Evolutionary conservation across 1,140 invertebrate species (phyloP).

Genomic region (Drosophila lowei): DNA sequence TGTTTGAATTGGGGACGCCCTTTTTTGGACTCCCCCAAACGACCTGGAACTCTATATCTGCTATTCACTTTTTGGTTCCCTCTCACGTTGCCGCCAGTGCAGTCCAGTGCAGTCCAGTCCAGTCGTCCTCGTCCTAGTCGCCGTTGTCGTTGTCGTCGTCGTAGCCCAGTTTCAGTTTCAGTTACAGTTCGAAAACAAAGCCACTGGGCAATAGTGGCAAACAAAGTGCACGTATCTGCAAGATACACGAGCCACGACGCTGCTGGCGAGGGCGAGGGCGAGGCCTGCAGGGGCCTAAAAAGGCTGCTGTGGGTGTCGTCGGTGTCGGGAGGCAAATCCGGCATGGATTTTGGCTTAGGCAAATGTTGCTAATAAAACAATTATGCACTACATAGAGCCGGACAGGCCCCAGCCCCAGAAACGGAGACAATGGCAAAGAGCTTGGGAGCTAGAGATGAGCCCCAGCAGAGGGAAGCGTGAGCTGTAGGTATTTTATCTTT

Average conservation of each 20-base stretch:
- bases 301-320: constrained; percentile 30
- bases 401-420: constrained; percentile 21
- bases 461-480: neutral
- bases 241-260: constrained; percentile 57
- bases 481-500: too few species aligned
- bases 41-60: constrained; percentile 47
- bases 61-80: constrained; percentile 40
- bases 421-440: constrained; percentile 32
- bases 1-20: constrained; percentile 48
- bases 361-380: constrained; percentile 79
- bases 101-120: neutral
- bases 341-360: constrained; percentile 70
- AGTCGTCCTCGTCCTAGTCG: too few species aligned
- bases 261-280: neutral
- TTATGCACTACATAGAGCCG: constrained; percentile 65
- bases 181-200: constrained; percentile 60
- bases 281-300: neutral
- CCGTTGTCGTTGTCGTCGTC: constrained; percentile 10
- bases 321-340: constrained; percentile 43
- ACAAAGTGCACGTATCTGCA: constrained; percentile 68
- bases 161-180: constrained; percentile 50
- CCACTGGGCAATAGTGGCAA: constrained; percentile 49
- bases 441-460: constrained; percentile 24
- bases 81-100: constrained; percentile 35
- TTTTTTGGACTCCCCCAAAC: constrained; percentile 47